Evolutionary conservation across 2,113 vertebrate genomes (phyloP).

Genomic region (Emydura subglobosa): DNA sequence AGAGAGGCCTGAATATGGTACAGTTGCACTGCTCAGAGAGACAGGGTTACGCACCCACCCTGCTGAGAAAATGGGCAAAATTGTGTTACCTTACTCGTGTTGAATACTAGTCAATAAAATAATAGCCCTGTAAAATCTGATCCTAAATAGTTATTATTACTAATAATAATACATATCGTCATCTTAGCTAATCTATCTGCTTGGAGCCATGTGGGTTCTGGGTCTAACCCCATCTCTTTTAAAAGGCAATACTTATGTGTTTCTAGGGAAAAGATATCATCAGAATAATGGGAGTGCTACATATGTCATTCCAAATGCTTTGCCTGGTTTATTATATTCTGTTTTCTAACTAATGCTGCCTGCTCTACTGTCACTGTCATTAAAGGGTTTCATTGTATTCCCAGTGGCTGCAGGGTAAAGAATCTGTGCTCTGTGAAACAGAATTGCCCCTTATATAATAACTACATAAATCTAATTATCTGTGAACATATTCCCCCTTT

Average conservation of each 20-base stretch:
- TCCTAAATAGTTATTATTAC: neutral
- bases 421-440: constrained; percentile 9
- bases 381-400: constrained; percentile 27
- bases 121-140: neutral
- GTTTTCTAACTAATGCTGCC: constrained; percentile 38
- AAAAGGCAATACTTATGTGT: neutral
- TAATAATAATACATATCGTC: neutral
- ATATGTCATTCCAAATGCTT: constrained; percentile 31
- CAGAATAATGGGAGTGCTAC: neutral
- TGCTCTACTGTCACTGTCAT: constrained; percentile 50
- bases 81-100: neutral
- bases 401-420: constrained; percentile 1
- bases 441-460: constrained; percentile 14
- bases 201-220: neutral
- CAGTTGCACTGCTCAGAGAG: neutral
- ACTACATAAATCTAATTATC: constrained; percentile 49
- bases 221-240: neutral
- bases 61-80: neutral
- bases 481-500: neutral
- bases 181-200: neutral
- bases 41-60: neutral
- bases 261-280: constrained; percentile 17
- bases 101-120: neutral
- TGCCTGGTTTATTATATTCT: constrained; percentile 1
- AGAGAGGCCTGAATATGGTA: neutral